phyloP scores from a whole-genome alignment of 1,140 invertebrate species.

The Brachionus calyciflorus region DNA sequence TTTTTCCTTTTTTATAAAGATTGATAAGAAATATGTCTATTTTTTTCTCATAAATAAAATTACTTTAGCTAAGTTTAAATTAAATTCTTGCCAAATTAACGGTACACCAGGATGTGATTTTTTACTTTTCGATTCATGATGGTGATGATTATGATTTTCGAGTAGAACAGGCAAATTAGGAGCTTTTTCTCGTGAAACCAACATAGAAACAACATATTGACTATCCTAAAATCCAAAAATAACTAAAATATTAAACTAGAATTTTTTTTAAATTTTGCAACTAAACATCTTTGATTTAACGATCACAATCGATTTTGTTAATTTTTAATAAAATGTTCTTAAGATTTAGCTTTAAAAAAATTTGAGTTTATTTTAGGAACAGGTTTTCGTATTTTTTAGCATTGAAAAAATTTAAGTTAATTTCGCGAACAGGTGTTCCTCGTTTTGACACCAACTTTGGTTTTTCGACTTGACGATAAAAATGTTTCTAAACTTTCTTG shows the following conservation, averaged over 20 bases:
- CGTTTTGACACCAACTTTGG: no score
- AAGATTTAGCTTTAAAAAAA: no score
- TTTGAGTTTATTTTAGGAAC: no score
- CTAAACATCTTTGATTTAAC: no score
- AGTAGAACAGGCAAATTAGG: conserved; percentile 28
- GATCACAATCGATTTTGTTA: no score
- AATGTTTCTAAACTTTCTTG: no score
- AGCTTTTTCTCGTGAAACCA: conserved; percentile 36
- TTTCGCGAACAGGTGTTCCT: no score
- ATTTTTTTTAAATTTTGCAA: conserved; percentile 33
- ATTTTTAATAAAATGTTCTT: no score
- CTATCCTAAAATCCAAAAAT: conserved; percentile 37
- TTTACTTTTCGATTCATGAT: not conserved
- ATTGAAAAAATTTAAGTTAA: no score
- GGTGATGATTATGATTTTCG: no score
- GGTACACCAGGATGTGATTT: conserved; percentile 46
- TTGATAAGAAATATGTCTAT: conserved; percentile 19
- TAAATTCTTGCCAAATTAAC: conserved; percentile 54
- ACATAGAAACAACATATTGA: not conserved
- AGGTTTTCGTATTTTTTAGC: no score
- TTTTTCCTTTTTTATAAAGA: conserved; percentile 51
- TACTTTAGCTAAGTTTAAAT: conserved; percentile 61
- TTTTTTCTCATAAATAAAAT: conserved; percentile 4
- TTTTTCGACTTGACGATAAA: no score
- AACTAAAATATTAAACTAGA: not conserved